A percentile compares a stretch with the other conserved stretches of the same genome.
Evolutionary conservation across 2,888 invertebrate genomes (phyloP).

Genomic region (Biston stratarius): DNA sequence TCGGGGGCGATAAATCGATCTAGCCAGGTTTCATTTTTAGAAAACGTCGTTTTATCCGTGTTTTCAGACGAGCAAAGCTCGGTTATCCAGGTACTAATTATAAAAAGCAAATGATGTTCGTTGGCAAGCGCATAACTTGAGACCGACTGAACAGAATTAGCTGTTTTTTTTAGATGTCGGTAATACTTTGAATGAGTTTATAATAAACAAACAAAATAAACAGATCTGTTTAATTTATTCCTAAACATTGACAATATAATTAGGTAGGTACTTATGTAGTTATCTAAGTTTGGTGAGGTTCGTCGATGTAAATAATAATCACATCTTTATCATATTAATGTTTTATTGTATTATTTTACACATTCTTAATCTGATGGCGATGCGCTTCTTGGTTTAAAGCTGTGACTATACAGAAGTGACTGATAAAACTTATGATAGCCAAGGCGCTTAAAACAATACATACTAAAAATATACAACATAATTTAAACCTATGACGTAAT

Average conservation of each 20-base stretch:
- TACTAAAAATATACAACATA: slow-evolving; percentile 47
- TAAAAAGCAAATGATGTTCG: no score
- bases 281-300: not conserved
- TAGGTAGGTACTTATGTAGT: not conserved
- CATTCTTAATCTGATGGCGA: slow-evolving; percentile 26
- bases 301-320: not conserved
- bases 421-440: slow-evolving; percentile 23
- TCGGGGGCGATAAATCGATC: no score
- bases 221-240: no score
- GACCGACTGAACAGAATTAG: no score
- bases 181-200: no score
- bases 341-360: slow-evolving; percentile 37
- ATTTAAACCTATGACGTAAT: slow-evolving; percentile 47
- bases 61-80: no score
- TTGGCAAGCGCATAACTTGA: no score
- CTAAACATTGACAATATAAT: not conserved
- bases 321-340: slow-evolving; percentile 1
- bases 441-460: slow-evolving; percentile 33
- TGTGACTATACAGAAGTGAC: slow-evolving; percentile 31
- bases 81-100: no score
- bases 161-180: no score
- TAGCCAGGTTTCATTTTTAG: no score
- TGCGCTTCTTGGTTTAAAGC: slow-evolving; percentile 23
- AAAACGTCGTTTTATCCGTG: no score
- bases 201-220: no score